Evolutionary conservation across 2,888 invertebrate genomes (phyloP).

Genomic region (Synergus itoensis): DNA sequence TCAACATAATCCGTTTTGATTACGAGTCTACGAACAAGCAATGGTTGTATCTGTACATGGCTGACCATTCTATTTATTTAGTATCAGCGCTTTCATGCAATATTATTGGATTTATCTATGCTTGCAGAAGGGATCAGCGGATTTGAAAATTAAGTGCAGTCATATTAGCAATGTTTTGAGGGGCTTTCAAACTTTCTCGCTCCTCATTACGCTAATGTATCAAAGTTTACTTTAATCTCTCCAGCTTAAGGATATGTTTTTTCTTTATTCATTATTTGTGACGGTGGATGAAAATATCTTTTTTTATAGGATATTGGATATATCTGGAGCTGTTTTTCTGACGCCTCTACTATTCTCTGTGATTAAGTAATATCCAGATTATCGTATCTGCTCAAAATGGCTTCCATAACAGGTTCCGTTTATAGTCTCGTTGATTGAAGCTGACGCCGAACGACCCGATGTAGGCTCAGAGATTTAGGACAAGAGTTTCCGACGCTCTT

Average conservation of each 20-base stretch:
- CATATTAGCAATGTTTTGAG: constrained; percentile 21
- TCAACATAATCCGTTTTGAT: constrained; percentile 27
- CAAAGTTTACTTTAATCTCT: no score
- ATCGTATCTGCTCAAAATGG: constrained; percentile 58
- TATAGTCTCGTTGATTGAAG: constrained; percentile 61
- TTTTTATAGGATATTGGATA: neutral
- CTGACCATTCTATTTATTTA: constrained; percentile 40
- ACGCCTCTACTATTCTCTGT: constrained; percentile 4
- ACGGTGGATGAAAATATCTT: no score
- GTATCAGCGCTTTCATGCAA: constrained; percentile 35
- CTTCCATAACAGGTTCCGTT: constrained; percentile 59
- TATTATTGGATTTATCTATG: constrained; percentile 45
- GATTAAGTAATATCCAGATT: constrained; percentile 43
- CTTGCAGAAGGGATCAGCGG: constrained; percentile 32
- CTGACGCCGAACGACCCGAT: constrained; percentile 51
- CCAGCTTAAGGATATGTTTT: no score
- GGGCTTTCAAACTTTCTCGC: neutral
- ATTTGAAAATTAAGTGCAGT: constrained; percentile 37
- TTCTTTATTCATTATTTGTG: no score
- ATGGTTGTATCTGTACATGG: neutral
- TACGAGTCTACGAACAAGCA: constrained; percentile 19
- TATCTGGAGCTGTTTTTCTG: neutral
- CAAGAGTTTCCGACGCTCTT: constrained; percentile 49
- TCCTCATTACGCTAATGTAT: neutral
- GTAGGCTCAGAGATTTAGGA: constrained; percentile 62